These are phyloP conservation scores for Porites australiensis DNA, from an alignment of 64 coral and sea anemone genomes.

Conservation along the genomic window DNA sequence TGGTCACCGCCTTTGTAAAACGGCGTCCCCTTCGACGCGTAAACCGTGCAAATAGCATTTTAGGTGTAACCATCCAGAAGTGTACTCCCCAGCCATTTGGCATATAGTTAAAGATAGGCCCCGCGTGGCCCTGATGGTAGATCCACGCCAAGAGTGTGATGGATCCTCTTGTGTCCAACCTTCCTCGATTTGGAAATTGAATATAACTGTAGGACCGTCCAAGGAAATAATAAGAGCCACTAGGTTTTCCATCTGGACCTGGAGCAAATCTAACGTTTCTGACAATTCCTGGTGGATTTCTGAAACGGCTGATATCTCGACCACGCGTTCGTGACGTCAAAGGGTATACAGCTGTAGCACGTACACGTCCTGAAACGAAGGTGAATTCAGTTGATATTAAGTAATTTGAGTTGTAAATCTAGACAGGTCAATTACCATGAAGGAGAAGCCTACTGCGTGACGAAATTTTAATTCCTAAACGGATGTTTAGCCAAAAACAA, in stretches of 20 bases:
- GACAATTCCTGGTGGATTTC: background rate
- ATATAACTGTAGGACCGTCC: background rate
- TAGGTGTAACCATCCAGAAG: constrained; percentile 17
- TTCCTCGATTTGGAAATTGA: background rate
- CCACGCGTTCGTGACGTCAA: background rate
- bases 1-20: background rate
- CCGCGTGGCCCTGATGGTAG: constrained; percentile 26
- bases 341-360: background rate
- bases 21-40: constrained; percentile 34
- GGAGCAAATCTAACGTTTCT: background rate
- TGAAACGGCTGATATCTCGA: background rate
- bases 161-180: background rate
- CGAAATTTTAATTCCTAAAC: too few species aligned
- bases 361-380: background rate
- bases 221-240: background rate
- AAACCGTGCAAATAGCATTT: constrained; percentile 18
- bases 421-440: too few species aligned
- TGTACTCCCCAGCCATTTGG: constrained; percentile 33
- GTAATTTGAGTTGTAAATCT: too few species aligned
- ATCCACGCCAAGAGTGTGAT: constrained; percentile 60
- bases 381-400: background rate
- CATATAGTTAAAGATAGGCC: constrained; percentile 66
- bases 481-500: too few species aligned
- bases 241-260: background rate
- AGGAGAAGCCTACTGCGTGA: too few species aligned